Evolutionary conservation across 2,113 vertebrate species (phyloP).

Genomic region (Gnathonemus longibarbis): DNA sequence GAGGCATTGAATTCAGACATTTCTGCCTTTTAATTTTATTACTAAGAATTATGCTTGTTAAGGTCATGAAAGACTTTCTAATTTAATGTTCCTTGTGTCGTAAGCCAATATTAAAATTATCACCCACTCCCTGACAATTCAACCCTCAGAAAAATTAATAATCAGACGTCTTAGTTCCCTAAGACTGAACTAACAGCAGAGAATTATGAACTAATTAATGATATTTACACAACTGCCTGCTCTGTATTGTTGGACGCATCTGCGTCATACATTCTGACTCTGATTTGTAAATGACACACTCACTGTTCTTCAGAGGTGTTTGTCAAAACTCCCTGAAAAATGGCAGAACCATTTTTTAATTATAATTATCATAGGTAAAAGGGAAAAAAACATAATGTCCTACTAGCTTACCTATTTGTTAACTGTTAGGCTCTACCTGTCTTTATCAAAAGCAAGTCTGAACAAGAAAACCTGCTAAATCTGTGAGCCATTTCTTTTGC

Average conservation of each 20-base stretch:
- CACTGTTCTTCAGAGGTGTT: not conserved
- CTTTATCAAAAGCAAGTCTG: not conserved
- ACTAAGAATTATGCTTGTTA: not conserved
- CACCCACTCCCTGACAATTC: not conserved
- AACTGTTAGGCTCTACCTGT: not conserved
- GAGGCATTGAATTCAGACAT: not conserved
- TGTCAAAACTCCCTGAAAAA: not conserved
- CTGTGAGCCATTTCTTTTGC: not conserved
- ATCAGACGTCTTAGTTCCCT: not conserved
- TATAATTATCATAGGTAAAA: not conserved
- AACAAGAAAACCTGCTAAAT: not conserved
- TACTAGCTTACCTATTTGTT: not conserved
- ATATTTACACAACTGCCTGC: not conserved
- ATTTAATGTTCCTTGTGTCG: not conserved
- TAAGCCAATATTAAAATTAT: conserved; percentile 1
- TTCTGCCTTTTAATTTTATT: not conserved
- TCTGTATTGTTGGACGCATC: not conserved
- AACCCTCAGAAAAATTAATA: not conserved
- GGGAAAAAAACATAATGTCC: not conserved
- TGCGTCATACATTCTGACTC: not conserved
- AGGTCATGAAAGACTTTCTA: not conserved
- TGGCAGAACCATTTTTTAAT: not conserved
- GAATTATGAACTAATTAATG: not conserved
- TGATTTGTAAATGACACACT: not conserved
- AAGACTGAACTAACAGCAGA: not conserved